Conservation (phyloP, 2,113 vertebrate species). For the Morone saxatilis region DNA sequence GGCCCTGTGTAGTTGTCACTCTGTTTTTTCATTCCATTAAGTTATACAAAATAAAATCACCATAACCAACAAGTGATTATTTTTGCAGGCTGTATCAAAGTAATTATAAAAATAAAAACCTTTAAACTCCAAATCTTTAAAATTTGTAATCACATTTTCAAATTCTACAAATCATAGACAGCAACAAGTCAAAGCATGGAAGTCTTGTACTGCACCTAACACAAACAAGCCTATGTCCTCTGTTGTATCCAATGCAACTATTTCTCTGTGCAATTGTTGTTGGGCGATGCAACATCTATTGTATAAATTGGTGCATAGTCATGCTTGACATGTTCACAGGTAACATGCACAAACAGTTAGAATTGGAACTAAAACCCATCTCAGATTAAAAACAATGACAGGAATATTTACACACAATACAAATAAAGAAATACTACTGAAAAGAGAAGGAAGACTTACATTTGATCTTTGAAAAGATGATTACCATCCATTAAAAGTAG, state of each 20-base stretch:
- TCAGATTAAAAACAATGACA: conserved; percentile 58
- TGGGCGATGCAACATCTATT: conserved; percentile 67
- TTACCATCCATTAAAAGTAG: conserved; percentile 66
- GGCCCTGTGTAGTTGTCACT: conserved; percentile 18
- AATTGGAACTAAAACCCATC: conserved; percentile 59
- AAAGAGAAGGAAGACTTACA: conserved; percentile 77
- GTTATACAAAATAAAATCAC: conserved; percentile 73
- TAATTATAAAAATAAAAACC: conserved; percentile 87
- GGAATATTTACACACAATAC: conserved; percentile 76
- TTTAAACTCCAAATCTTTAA: conserved; percentile 74
- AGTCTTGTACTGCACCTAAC: conserved; percentile 58
- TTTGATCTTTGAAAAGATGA: conserved; percentile 66
- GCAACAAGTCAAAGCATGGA: conserved; percentile 72
- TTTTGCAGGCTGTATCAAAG: conserved; percentile 85
- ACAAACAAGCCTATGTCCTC: conserved; percentile 54
- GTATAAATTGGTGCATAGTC: conserved; percentile 82
- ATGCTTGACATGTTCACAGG: conserved; percentile 80
- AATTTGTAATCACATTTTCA: conserved; percentile 63
- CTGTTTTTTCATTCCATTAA: conserved; percentile 28
- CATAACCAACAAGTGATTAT: conserved; percentile 56
- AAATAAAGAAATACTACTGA: conserved; percentile 58
- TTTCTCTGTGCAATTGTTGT: conserved; percentile 72
- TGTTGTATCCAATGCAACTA: conserved; percentile 56
- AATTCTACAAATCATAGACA: conserved; percentile 70
- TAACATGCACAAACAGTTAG: conserved; percentile 86